phyloP scores from a whole-genome alignment of 1,140 invertebrate species.

The Heliconius himera region DNA sequence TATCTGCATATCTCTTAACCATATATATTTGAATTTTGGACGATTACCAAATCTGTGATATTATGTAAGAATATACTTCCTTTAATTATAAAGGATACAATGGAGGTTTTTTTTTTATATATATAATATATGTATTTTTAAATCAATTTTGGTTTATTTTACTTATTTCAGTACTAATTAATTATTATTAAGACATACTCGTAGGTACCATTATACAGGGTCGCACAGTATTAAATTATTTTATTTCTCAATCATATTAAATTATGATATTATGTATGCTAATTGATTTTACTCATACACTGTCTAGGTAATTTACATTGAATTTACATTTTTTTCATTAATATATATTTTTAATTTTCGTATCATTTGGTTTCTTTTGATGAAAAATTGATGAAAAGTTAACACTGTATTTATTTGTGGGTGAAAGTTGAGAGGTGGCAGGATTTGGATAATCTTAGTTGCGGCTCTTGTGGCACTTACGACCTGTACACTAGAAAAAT shows the following conservation, averaged over 20 bases:
- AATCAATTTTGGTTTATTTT: neutral
- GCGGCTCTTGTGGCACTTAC: slow-evolving; percentile 16
- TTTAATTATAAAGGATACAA: neutral
- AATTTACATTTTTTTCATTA: neutral
- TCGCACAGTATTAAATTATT: too few species aligned
- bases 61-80: neutral
- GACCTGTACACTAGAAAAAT: slow-evolving; percentile 38
- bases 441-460: neutral
- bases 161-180: too few species aligned
- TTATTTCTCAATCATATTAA: too few species aligned
- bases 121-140: neutral
- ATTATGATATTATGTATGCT: too few species aligned
- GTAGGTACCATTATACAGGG: too few species aligned
- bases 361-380: neutral
- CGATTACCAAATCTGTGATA: slow-evolving; percentile 13
- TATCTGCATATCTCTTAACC: neutral
- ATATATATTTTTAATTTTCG: neutral
- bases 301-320: too few species aligned
- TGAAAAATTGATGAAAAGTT: too few species aligned
- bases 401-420: neutral
- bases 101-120: neutral
- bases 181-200: too few species aligned
- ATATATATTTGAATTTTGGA: neutral
- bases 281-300: too few species aligned
- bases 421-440: neutral